Evolutionary conservation across 2,113 vertebrate genomes (phyloP).

Genomic region (Mionectes macconnelli): DNA sequence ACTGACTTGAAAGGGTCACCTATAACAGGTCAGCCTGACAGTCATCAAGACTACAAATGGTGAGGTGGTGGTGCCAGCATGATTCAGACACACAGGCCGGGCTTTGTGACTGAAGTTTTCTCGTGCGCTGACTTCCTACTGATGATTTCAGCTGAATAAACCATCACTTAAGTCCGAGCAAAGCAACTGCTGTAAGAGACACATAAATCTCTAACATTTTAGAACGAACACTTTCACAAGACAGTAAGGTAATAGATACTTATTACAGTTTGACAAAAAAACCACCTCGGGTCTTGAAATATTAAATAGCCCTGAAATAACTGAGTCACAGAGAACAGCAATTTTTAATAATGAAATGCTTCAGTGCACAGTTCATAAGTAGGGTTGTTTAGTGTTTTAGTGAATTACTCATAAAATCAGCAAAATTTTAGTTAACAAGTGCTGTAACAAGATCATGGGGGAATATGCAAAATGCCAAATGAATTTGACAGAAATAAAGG

Average conservation of each 20-base stretch:
- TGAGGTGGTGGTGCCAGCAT: background rate
- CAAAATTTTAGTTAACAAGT: background rate
- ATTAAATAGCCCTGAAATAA: background rate
- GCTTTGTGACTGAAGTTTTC: background rate
- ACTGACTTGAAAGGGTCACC: accelerated
- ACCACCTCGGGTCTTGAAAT: background rate
- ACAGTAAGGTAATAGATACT: background rate
- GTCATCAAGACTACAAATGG: background rate
- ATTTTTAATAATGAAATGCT: background rate
- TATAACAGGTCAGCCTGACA: background rate
- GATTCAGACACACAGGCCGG: background rate
- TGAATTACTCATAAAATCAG: conserved; percentile 12
- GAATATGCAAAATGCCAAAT: background rate
- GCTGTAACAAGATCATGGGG: background rate
- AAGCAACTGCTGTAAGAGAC: background rate
- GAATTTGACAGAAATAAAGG: background rate
- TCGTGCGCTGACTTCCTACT: background rate
- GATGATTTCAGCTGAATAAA: conserved; percentile 2
- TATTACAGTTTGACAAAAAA: background rate
- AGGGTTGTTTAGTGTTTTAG: background rate
- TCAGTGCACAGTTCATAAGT: background rate
- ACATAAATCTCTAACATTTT: background rate
- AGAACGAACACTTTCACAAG: background rate
- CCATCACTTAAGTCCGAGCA: background rate
- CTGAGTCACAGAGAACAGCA: background rate